These are phyloP conservation scores for Saccostrea glomerata DNA, from an alignment of 1,140 invertebrate species.

Conservation along the genomic window DNA sequence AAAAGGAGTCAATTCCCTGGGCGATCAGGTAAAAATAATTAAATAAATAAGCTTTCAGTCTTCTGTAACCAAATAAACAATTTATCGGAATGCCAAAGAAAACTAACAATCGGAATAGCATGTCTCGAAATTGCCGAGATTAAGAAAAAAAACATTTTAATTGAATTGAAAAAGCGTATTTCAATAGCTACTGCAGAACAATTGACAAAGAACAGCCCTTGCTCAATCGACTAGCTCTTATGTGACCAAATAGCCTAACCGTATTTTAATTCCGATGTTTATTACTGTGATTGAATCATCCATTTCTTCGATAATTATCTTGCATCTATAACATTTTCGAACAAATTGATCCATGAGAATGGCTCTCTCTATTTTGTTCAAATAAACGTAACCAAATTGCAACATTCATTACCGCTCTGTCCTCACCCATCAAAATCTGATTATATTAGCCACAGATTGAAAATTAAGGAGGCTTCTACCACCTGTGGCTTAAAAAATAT, in stretches of 20 bases:
- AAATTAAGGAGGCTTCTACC: not conserved
- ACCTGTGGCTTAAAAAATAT: not conserved
- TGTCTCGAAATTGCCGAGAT: not conserved
- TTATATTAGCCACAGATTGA: not conserved
- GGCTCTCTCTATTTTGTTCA: too few species aligned
- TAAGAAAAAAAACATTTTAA: not conserved
- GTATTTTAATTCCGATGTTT: not conserved
- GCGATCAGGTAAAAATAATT: constrained; percentile 13
- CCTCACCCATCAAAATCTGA: not conserved
- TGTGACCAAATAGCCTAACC: not conserved
- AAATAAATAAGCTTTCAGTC: constrained; percentile 17
- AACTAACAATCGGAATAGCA: not conserved
- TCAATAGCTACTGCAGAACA: too few species aligned
- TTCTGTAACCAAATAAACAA: constrained; percentile 8
- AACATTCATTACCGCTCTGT: too few species aligned
- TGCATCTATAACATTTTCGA: not conserved
- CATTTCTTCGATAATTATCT: not conserved
- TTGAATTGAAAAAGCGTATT: too few species aligned
- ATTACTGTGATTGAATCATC: not conserved
- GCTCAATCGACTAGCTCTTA: not conserved
- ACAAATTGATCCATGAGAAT: not conserved
- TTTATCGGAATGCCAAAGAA: not conserved
- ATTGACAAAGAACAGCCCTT: not conserved
- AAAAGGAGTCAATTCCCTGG: constrained; percentile 15
- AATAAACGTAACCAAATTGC: too few species aligned